phyloP scores from a whole-genome alignment of 2,113 vertebrate genomes.

The Puntigrus tetrazona region DNA sequence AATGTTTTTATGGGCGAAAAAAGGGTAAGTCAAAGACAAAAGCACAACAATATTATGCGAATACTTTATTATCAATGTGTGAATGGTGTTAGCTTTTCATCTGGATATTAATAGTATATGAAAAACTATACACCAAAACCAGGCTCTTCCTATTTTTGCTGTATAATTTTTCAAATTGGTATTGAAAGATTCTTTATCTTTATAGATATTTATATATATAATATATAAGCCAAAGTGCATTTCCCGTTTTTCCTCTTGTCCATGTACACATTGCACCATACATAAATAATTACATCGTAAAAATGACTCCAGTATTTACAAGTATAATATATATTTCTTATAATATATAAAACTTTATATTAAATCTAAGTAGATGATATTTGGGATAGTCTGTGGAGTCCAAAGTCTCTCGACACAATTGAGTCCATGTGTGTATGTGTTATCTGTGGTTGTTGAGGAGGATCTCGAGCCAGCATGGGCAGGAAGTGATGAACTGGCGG shows the following conservation, averaged over 20 bases:
- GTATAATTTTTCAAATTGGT: slow-evolving; percentile 91
- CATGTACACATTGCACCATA: slow-evolving; percentile 99
- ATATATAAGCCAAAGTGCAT: slow-evolving; percentile 99
- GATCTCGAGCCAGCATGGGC: slow-evolving; percentile 97
- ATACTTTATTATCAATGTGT: slow-evolving; percentile 99
- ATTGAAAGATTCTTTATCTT: slow-evolving; percentile 85
- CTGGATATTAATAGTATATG: slow-evolving; percentile 91
- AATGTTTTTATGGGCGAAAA: background rate
- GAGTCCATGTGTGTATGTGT: slow-evolving; percentile 63
- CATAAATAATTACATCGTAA: slow-evolving; percentile 99
- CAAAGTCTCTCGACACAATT: slow-evolving; percentile 51
- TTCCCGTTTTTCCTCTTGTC: slow-evolving; percentile 88
- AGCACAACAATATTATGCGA: slow-evolving; percentile 78
- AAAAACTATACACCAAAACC: slow-evolving; percentile 95
- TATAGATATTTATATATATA: slow-evolving; percentile 64
- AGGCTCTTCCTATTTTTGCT: slow-evolving; percentile 88
- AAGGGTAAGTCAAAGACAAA: slow-evolving; percentile 60
- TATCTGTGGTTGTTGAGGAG: slow-evolving; percentile 93
- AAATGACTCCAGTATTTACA: slow-evolving; percentile 99
- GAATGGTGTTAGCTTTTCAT: slow-evolving; percentile 86
- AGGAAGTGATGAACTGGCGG: slow-evolving; percentile 97
- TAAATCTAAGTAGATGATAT: slow-evolving; percentile 99
- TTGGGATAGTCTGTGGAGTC: slow-evolving; percentile 81
- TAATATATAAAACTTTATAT: slow-evolving; percentile 99
- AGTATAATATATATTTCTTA: slow-evolving; percentile 99